Evolutionary conservation across 2,797 vertebrate genomes (phyloP).

Genomic region (Neosilurus hyrtlii): DNA sequence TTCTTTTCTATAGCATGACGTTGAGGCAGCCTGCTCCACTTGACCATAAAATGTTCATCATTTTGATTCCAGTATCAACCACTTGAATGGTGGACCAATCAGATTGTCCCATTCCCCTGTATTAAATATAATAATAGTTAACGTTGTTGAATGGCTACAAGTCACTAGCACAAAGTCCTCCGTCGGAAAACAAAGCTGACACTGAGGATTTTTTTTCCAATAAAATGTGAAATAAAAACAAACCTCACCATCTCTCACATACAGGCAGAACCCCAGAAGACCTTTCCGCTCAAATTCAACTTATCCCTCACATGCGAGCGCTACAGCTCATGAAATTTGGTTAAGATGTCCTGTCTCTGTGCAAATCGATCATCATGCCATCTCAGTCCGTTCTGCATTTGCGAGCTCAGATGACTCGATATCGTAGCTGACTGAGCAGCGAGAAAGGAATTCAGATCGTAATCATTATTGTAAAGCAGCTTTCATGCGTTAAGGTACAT

Average conservation of each 20-base stretch:
- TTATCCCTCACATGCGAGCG: background rate
- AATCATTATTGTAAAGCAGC: background rate
- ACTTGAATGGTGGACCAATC: too few species aligned
- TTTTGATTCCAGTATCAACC: too few species aligned
- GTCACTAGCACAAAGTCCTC: too few species aligned
- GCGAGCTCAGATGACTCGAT: background rate
- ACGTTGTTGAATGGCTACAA: too few species aligned
- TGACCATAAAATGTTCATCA: too few species aligned
- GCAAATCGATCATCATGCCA: conserved; percentile 10
- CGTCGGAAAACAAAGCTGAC: too few species aligned
- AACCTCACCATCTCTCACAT: background rate
- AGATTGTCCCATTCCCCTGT: too few species aligned
- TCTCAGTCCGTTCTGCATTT: background rate
- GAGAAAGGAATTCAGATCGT: background rate
- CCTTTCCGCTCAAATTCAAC: background rate
- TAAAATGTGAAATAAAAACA: too few species aligned
- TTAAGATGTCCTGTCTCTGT: background rate
- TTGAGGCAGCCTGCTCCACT: too few species aligned
- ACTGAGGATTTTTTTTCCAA: too few species aligned
- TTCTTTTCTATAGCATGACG: too few species aligned
- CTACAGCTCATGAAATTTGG: conserved; percentile 3
- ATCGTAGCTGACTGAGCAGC: background rate
- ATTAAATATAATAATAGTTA: too few species aligned
- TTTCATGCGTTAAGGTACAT: background rate
- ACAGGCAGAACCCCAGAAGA: background rate